Evolutionary conservation across 2,888 invertebrate species (phyloP), one percentile per base, ranked within the genome.

Genomic region (Proisotoma minuta): DNA sequence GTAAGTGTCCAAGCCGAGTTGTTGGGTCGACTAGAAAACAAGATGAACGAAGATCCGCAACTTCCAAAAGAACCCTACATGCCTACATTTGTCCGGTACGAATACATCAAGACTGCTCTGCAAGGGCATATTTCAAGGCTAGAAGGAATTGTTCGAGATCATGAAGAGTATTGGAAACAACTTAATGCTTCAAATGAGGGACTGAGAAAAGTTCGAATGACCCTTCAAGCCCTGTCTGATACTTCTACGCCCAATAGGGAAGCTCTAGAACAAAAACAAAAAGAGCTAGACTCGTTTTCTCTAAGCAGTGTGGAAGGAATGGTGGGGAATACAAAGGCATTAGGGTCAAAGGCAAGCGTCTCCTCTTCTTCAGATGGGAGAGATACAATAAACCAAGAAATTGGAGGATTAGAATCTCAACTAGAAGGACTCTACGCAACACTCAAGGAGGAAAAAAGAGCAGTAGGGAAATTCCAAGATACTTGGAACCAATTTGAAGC

Each of bases 171-270:
- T 78, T 89, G 89, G 76, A 87, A 87, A 72, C 85, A 87, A 0
- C 87, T 87, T 73, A 88, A 88, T 74, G 87, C 86, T 74, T 87
- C 90, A 61, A 85, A 87, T 60, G 93, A 95, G 73, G 93, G 91
- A 90, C 83, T 95, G 24, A 83, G 89, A 27, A 86, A 86, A 74
- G 84, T 86, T 18, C 85, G 88, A 75, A 82, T 88, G n/a, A 87
- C 89, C 70, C 84, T 91, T 27, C 91, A 92, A 75, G 87, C 89
- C 73, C 87, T 88, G 71, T 86, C 89, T 2, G 91, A 93, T 77
- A 87, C 90, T 0, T 92, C 92, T 75, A 93, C 93, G 2, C 93
- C 94, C 76, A 87, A 88, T 72, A 85, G 87, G 2, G 64, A 60
- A 5, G 74, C 76, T 3, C 20, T 28, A 10, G 62, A 58, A 40